Conservation (phyloP, 1,140 invertebrate genomes). For the Planococcus citri region DNA sequence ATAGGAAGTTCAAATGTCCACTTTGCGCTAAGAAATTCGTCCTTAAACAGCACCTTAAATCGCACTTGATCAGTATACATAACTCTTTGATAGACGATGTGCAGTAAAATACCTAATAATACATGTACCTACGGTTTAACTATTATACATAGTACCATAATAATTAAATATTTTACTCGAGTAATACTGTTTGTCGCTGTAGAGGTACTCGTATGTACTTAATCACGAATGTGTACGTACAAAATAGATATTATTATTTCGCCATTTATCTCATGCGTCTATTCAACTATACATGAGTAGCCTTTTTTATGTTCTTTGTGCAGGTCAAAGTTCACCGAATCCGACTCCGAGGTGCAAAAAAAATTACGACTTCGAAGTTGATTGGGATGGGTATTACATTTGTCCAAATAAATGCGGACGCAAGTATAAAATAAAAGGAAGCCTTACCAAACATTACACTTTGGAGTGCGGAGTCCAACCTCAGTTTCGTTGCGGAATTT, state of each 20-base stretch:
- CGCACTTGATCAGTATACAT: conserved; percentile 21
- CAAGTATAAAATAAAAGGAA: conserved; percentile 26
- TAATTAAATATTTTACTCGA: too few relatives aligned
- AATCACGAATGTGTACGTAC: too few relatives aligned
- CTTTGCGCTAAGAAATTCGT: conserved; percentile 35
- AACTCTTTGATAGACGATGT: not conserved
- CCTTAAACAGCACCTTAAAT: conserved; percentile 22
- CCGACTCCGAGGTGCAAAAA: not conserved
- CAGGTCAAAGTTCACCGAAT: not conserved
- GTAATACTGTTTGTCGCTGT: too few relatives aligned
- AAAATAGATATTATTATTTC: too few relatives aligned
- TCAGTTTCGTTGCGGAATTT: conserved; percentile 39
- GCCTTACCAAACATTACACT: conserved; percentile 32
- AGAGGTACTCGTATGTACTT: too few relatives aligned
- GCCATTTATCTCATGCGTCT: too few relatives aligned
- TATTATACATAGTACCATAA: not conserved
- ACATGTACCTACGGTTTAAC: not conserved
- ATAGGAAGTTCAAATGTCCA: conserved; percentile 20
- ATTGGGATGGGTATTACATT: conserved; percentile 5
- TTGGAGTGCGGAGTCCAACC: conserved; percentile 42
- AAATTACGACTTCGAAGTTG: not conserved
- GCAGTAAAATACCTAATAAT: too few relatives aligned
- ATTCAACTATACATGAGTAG: too few relatives aligned
- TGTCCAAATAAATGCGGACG: conserved; percentile 25
- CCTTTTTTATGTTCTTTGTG: too few relatives aligned